These are phyloP conservation scores for Onychostoma macrolepis DNA, from an alignment of 2,113 vertebrate genomes.

Conservation along the genomic window DNA sequence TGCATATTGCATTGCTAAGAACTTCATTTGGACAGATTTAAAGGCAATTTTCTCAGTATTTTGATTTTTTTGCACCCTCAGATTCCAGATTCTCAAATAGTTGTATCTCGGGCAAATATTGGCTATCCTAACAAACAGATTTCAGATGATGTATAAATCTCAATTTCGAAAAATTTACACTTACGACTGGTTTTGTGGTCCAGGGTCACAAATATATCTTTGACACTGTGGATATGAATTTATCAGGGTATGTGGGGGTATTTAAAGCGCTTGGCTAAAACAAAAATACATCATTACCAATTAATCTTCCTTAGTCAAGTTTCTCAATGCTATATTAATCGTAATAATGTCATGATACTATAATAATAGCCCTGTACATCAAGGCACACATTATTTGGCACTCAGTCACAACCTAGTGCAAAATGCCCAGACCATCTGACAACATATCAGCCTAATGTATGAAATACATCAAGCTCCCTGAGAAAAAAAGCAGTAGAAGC, in stretches of 20 bases:
- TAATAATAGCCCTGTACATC: neutral
- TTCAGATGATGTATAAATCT: no score
- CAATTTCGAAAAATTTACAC: no score
- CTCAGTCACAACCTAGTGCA: neutral
- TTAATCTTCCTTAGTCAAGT: conserved; percentile 14
- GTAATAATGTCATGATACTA: neutral
- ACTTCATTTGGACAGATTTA: no score
- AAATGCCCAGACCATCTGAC: neutral
- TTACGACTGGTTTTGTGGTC: no score
- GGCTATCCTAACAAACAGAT: no score
- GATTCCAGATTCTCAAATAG: no score
- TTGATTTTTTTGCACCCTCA: no score
- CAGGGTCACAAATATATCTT: no score
- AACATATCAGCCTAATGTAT: neutral
- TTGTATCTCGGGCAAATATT: no score
- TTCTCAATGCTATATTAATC: conserved; percentile 4
- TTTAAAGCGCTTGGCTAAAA: neutral
- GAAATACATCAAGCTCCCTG: neutral
- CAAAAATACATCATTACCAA: neutral
- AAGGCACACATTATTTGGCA: neutral
- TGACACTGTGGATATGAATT: neutral
- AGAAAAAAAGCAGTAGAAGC: conserved; percentile 7
- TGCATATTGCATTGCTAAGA: no score
- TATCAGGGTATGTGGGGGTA: neutral
- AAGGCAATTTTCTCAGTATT: no score